phyloP scores from a whole-genome alignment of 1,140 invertebrate genomes.

The Scaptomyza montana region DNA sequence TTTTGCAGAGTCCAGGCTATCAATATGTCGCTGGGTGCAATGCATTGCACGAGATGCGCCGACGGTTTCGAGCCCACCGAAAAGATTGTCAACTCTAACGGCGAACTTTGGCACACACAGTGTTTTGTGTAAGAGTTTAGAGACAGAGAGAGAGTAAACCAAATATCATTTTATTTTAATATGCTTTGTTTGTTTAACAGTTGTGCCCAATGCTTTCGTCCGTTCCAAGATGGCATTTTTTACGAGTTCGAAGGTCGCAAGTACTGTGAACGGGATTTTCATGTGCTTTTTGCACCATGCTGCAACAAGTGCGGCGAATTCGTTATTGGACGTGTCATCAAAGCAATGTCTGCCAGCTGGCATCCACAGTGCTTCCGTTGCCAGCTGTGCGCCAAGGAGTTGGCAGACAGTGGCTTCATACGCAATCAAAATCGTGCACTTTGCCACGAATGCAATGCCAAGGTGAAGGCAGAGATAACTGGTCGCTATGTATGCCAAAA shows the following conservation, averaged over 20 bases:
- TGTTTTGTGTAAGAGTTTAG: slow-evolving; percentile 97
- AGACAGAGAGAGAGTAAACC: neutral
- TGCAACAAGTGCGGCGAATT: slow-evolving; percentile 99
- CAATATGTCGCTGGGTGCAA: slow-evolving; percentile 92
- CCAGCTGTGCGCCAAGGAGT: slow-evolving; percentile 94
- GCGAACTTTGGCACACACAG: slow-evolving; percentile 98
- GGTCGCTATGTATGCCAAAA: slow-evolving; percentile 99
- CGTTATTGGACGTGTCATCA: slow-evolving; percentile 98
- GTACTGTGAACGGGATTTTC: slow-evolving; percentile 99
- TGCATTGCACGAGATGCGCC: slow-evolving; percentile 96
- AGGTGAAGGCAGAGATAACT: slow-evolving; percentile 96
- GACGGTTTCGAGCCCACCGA: slow-evolving; percentile 97
- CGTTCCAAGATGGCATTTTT: slow-evolving; percentile 98
- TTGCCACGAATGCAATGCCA: slow-evolving; percentile 98
- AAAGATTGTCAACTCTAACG: slow-evolving; percentile 99
- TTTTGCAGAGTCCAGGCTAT: slow-evolving; percentile 76
- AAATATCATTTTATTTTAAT: neutral
- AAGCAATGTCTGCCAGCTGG: slow-evolving; percentile 99
- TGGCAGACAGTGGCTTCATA: slow-evolving; percentile 99
- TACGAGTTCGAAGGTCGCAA: slow-evolving; percentile 99
- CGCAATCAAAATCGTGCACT: slow-evolving; percentile 96
- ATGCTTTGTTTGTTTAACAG: slow-evolving; percentile 85
- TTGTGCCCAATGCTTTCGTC: slow-evolving; percentile 99
- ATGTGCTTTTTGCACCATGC: slow-evolving; percentile 98
- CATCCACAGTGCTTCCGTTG: slow-evolving; percentile 99